A percentile compares a stretch with the other conserved stretches of the same genome.
Evolutionary conservation across 2,797 vertebrate genomes (phyloP).

Genomic region (Rhinatrema bivittatum): DNA sequence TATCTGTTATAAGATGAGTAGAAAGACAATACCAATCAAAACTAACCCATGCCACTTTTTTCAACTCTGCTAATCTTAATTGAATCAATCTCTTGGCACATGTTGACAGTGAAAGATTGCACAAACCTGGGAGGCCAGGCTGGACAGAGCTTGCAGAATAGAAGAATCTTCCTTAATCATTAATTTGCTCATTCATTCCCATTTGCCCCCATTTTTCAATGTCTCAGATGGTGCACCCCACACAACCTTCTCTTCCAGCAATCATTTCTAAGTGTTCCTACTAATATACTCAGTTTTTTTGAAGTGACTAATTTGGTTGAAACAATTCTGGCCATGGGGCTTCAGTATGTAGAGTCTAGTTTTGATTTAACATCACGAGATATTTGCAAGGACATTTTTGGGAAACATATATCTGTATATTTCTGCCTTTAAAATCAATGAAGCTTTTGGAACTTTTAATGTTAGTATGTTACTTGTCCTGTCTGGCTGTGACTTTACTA

Average conservation of each 20-base stretch:
- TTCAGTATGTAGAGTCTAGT: slow-evolving; percentile 7
- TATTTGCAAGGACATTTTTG: background rate
- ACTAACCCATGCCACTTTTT: slow-evolving; percentile 80
- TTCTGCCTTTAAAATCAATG: too few species aligned
- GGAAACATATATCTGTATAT: background rate
- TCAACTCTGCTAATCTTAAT: slow-evolving; percentile 94
- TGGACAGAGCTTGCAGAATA: slow-evolving; percentile 61
- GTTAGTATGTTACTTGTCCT: too few species aligned
- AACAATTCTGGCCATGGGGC: slow-evolving; percentile 9
- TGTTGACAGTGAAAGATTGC: slow-evolving; percentile 98
- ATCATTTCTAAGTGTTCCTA: slow-evolving; percentile 54
- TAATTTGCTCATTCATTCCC: slow-evolving; percentile 78
- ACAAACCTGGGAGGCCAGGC: slow-evolving; percentile 87
- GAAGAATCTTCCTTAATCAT: slow-evolving; percentile 74
- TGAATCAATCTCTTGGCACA: slow-evolving; percentile 92
- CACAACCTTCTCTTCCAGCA: slow-evolving; percentile 39
- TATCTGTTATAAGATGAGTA: slow-evolving; percentile 37
- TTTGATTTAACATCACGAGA: slow-evolving; percentile 23
- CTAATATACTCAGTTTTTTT: slow-evolving; percentile 24
- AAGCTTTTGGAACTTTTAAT: too few species aligned
- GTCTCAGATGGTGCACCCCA: slow-evolving; percentile 63
- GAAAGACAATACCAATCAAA: slow-evolving; percentile 58
- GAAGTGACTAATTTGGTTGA: slow-evolving; percentile 50
- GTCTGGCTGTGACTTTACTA: too few species aligned
- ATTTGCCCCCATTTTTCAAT: slow-evolving; percentile 84